These are phyloP conservation scores for Sycophila texana DNA, from an alignment of 2,888 invertebrate genomes.

Conservation along the genomic window DNA sequence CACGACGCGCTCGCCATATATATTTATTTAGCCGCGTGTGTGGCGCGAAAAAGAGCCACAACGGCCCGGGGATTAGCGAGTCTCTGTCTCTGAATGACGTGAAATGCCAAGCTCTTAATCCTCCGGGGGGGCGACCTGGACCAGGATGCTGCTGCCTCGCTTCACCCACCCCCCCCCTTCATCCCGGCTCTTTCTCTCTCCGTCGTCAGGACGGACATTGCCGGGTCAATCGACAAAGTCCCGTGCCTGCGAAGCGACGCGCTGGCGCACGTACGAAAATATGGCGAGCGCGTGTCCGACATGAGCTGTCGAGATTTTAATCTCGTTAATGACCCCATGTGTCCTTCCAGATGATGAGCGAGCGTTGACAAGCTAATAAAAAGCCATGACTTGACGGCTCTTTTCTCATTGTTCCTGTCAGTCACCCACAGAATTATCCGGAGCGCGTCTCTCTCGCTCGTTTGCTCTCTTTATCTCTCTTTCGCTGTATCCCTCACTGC, in stretches of 20 bases:
- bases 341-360: constrained; percentile 18
- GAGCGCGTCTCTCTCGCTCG: neutral
- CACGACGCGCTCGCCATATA: constrained; percentile 63
- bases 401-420: neutral
- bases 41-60: constrained; percentile 5
- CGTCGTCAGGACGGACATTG: neutral
- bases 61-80: constrained; percentile 65
- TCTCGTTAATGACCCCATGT: constrained; percentile 50
- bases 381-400: constrained; percentile 45
- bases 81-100: constrained; percentile 67
- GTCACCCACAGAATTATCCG: neutral
- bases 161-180: constrained; percentile 15
- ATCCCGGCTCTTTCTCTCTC: no score
- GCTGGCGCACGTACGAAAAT: constrained; percentile 37
- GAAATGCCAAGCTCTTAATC: constrained; percentile 71
- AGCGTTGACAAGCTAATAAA: constrained; percentile 48
- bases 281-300: constrained; percentile 16
- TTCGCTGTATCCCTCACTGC: neutral
- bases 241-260: constrained; percentile 14
- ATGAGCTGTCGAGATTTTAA: constrained; percentile 49
- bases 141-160: constrained; percentile 22
- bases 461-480: no score
- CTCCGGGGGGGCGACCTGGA: constrained; percentile 38
- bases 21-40: constrained; percentile 47
- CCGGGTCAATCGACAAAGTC: constrained; percentile 32